Evolutionary conservation across 1,140 invertebrate species (phyloP).

Genomic region (Eubasilissa regina): DNA sequence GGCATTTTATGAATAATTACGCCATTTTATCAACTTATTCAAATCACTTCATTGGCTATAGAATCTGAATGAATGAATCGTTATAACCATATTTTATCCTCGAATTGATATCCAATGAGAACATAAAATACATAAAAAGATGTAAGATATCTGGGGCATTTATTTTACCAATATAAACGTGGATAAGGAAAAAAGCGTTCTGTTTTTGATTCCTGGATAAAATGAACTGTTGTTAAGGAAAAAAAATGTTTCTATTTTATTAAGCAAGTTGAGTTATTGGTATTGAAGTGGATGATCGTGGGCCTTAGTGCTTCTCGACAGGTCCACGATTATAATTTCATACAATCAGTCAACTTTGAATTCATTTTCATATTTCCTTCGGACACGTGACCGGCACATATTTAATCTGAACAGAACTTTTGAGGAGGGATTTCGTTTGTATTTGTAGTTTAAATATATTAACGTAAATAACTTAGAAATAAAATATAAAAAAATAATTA

Average conservation of each 20-base stretch:
- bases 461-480: constrained; percentile 1
- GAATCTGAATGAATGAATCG: no score
- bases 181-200: constrained; percentile 35
- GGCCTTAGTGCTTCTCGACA: constrained; percentile 60
- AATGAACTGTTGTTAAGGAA: constrained; percentile 7
- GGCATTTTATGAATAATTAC: neutral
- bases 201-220: constrained; percentile 56
- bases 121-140: constrained; percentile 55
- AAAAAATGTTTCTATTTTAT: neutral
- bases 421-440: neutral
- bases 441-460: constrained; percentile 10
- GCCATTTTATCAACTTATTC: neutral
- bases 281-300: constrained; percentile 53
- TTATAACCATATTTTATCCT: constrained; percentile 46
- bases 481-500: neutral
- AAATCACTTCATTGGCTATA: no score
- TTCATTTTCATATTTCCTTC: constrained; percentile 2
- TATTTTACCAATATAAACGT: constrained; percentile 58
- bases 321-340: constrained; percentile 57
- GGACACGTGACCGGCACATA: constrained; percentile 18
- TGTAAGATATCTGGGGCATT: constrained; percentile 60
- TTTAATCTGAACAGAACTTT: constrained; percentile 1
- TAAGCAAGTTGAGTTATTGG: constrained; percentile 18
- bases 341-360: constrained; percentile 11
- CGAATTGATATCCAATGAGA: constrained; percentile 48